Evolutionary conservation across 2,113 vertebrate genomes (phyloP).

Genomic region (Pelusios castaneus): DNA sequence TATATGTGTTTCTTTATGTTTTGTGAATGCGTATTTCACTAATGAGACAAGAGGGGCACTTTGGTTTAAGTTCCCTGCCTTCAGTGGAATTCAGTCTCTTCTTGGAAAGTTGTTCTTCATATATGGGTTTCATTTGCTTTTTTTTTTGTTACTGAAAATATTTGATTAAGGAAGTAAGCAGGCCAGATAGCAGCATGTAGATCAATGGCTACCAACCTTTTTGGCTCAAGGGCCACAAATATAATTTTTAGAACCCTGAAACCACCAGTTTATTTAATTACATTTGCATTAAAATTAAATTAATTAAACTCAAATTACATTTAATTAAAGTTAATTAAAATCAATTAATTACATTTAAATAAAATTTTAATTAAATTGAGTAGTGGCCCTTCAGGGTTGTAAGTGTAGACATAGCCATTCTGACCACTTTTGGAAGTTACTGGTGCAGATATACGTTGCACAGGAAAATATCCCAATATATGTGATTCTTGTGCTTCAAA

Average conservation of each 20-base stretch:
- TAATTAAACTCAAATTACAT: too few species aligned
- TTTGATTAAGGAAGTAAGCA: not conserved
- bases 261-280: too few species aligned
- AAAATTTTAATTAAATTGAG: too few species aligned
- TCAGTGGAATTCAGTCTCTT: not conserved
- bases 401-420: too few species aligned
- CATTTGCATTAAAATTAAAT: too few species aligned
- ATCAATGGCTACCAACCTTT: too few species aligned
- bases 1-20: not conserved
- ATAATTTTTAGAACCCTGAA: too few species aligned
- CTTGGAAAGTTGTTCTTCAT: not conserved
- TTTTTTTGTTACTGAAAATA: not conserved
- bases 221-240: too few species aligned
- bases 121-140: not conserved
- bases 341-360: too few species aligned
- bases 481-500: not conserved
- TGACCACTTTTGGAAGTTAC: not conserved
- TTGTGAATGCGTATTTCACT: not conserved
- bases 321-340: too few species aligned
- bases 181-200: not conserved
- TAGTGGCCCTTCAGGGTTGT: too few species aligned
- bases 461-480: not conserved
- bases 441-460: not conserved
- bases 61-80: not conserved
- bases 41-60: not conserved